A percentile compares a stretch with the other conserved stretches of the same genome.
Evolutionary conservation across 2,113 vertebrate species (phyloP).

Genomic region (Brienomyrus longianalis): DNA sequence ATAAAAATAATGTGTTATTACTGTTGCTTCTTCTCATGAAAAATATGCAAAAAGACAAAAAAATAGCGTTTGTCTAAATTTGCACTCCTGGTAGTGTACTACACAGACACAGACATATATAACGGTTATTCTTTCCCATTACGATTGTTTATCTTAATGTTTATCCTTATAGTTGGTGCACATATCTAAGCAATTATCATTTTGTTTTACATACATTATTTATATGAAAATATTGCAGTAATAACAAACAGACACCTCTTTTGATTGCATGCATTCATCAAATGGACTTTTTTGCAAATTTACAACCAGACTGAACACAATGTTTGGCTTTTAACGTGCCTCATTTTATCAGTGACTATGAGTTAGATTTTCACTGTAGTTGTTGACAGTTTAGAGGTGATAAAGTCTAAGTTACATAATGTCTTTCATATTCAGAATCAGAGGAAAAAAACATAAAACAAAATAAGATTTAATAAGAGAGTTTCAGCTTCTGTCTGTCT

Average conservation of each 20-base stretch:
- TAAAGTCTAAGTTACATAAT: not conserved
- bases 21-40: not conserved
- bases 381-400: not conserved
- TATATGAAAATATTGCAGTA: constrained; percentile 3
- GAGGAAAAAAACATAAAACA: not conserved
- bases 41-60: not conserved
- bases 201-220: not conserved
- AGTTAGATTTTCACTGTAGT: constrained; percentile 1
- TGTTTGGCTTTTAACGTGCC: too few relatives aligned
- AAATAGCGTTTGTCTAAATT: not conserved
- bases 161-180: not conserved
- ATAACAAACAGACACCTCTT: not conserved
- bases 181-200: not conserved
- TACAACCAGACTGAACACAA: not conserved
- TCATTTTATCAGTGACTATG: not conserved
- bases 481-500: not conserved
- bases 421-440: not conserved
- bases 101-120: not conserved
- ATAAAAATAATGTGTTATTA: not conserved
- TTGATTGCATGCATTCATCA: constrained; percentile 3
- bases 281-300: not conserved
- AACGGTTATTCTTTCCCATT: not conserved
- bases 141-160: too few relatives aligned
- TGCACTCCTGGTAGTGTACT: not conserved
- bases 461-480: not conserved